A percentile compares a stretch with the other conserved stretches of the same genome.
Conservation (phyloP, 2,113 vertebrate species). For the Hypanus sabinus region DNA sequence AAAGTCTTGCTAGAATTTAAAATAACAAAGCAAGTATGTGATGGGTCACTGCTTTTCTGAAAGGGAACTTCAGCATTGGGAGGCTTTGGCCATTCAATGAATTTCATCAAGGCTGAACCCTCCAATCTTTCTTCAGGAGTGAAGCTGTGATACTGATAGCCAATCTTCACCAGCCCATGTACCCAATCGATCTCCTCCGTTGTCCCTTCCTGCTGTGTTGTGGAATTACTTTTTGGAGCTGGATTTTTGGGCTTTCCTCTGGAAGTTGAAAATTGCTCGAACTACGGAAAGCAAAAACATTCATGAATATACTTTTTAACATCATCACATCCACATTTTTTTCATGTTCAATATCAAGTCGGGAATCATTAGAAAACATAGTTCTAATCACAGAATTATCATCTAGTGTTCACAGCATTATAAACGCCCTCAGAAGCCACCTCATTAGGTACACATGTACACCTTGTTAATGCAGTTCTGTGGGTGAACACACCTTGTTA, state of each 20-base stretch:
- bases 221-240: background rate
- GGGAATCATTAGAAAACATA: background rate
- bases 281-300: background rate
- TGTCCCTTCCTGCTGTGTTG: background rate
- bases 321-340: background rate
- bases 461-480: too few species aligned
- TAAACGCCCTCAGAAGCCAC: background rate
- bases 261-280: background rate
- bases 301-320: background rate
- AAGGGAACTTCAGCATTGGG: too few species aligned
- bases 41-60: too few species aligned
- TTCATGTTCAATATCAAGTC: background rate
- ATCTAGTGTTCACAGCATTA: background rate
- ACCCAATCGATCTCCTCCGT: slow-evolving; percentile 46
- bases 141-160: too few species aligned
- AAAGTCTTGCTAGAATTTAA: too few species aligned
- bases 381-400: background rate
- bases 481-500: too few species aligned
- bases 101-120: too few species aligned
- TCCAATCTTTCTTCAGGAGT: too few species aligned
- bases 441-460: too few species aligned
- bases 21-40: too few species aligned
- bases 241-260: background rate
- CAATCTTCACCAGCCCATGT: too few species aligned
- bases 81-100: too few species aligned